phyloP scores from a whole-genome alignment of 1,140 invertebrate genomes.

The Drosophila burlai region DNA sequence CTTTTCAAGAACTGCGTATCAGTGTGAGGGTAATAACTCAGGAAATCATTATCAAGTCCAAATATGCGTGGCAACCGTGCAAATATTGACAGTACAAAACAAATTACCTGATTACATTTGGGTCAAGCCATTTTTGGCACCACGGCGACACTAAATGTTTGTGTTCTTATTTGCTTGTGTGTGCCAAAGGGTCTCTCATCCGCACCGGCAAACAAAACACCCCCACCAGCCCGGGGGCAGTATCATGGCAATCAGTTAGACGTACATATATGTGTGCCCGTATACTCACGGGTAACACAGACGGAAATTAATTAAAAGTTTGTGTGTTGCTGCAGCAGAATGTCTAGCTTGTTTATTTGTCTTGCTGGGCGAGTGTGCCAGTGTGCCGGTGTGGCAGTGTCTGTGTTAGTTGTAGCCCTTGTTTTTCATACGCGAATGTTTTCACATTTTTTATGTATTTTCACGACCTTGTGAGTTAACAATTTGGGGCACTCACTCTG shows the following conservation, averaged over 20 bases:
- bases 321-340: slow-evolving; percentile 54
- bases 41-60: slow-evolving; percentile 77
- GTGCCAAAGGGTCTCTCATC: slow-evolving; percentile 26
- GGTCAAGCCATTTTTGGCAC: slow-evolving; percentile 70
- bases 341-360: slow-evolving; percentile 67
- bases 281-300: slow-evolving; percentile 61
- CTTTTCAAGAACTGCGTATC: slow-evolving; percentile 1
- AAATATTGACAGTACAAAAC: slow-evolving; percentile 73
- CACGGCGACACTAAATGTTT: slow-evolving; percentile 64
- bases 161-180: slow-evolving; percentile 53
- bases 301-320: slow-evolving; percentile 80
- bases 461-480: slow-evolving; percentile 77
- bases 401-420: slow-evolving; percentile 26
- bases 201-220: slow-evolving; percentile 25
- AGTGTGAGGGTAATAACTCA: slow-evolving; percentile 48
- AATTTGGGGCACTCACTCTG: slow-evolving; percentile 74
- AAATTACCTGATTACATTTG: slow-evolving; percentile 80
- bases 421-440: slow-evolving; percentile 53
- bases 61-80: slow-evolving; percentile 53
- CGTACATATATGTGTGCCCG: slow-evolving; percentile 18
- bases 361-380: slow-evolving; percentile 7
- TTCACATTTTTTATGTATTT: slow-evolving; percentile 49
- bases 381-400: slow-evolving; percentile 7
- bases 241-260: slow-evolving; percentile 44
- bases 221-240: slow-evolving; percentile 6